These are phyloP conservation scores for Syngnathus scovelli DNA, from an alignment of 2,113 vertebrate genomes.

Conservation along the genomic window DNA sequence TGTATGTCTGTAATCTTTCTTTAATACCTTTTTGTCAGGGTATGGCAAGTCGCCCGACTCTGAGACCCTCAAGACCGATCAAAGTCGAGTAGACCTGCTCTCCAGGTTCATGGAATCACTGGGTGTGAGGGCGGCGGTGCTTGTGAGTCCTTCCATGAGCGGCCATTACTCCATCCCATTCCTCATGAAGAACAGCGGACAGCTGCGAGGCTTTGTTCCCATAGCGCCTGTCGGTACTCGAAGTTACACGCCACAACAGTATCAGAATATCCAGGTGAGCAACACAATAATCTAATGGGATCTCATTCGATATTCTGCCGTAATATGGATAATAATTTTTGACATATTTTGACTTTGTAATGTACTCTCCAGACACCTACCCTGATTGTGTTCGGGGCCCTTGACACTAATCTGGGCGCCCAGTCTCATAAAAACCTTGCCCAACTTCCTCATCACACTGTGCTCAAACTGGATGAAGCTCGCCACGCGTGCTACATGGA, in stretches of 20 bases:
- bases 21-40: conserved; percentile 63
- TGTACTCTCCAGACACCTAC: conserved; percentile 79
- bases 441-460: conserved; percentile 77
- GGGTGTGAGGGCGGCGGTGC: conserved; percentile 70
- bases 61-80: conserved; percentile 65
- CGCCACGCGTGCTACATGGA: conserved; percentile 94
- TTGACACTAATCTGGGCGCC: conserved; percentile 77
- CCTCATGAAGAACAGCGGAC: conserved; percentile 73
- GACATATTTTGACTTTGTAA: neutral
- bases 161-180: conserved; percentile 88
- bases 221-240: conserved; percentile 83
- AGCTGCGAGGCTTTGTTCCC: conserved; percentile 80
- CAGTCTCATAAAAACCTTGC: conserved; percentile 85
- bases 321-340: neutral
- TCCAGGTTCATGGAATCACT: conserved; percentile 75
- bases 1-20: neutral
- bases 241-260: conserved; percentile 79
- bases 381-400: conserved; percentile 84
- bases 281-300: neutral
- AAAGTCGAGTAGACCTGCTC: conserved; percentile 78
- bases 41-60: conserved; percentile 81
- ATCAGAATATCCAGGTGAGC: conserved; percentile 80
- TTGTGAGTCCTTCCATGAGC: conserved; percentile 92
- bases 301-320: neutral
- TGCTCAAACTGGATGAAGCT: conserved; percentile 72